A percentile compares a stretch with the other conserved stretches of the same genome.
These are phyloP conservation scores for Neodiprion lecontei DNA, from an alignment of 1,140 invertebrate genomes.

Conservation along the genomic window DNA sequence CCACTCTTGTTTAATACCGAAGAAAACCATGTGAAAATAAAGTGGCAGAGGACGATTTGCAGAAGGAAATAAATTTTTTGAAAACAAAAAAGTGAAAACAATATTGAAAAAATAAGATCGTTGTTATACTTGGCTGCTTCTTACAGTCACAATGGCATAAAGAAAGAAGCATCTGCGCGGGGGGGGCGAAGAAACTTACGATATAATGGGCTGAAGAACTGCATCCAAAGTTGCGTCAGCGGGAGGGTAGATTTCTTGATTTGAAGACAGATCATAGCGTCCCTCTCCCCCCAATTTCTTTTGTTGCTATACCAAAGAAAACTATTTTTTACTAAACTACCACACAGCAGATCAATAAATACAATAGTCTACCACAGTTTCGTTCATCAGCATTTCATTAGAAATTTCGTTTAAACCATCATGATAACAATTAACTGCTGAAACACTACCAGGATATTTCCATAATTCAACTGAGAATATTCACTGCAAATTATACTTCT, in stretches of 20 bases:
- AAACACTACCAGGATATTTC: no score
- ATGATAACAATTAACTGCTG: no score
- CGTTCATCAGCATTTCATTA: neutral
- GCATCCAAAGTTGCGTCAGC: conserved; percentile 57
- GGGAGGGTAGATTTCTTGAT: conserved; percentile 54
- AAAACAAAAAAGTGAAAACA: neutral
- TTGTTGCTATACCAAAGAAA: conserved; percentile 58
- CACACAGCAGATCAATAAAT: conserved; percentile 9
- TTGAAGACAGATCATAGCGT: conserved; percentile 57
- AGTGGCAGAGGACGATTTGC: no score
- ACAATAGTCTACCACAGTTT: conserved; percentile 6
- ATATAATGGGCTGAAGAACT: conserved; percentile 61
- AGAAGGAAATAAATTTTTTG: no score
- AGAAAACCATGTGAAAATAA: no score
- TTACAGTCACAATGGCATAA: no score
- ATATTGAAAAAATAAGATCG: neutral
- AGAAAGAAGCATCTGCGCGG: neutral
- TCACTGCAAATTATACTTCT: no score
- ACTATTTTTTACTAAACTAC: conserved; percentile 47
- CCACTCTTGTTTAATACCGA: no score
- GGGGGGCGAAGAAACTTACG: conserved; percentile 46
- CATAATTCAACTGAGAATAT: no score
- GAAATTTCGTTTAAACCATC: no score
- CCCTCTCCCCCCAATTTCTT: conserved; percentile 57
- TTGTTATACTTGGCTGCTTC: no score